Evolutionary conservation across 2,113 vertebrate species (phyloP), one percentile per base, ranked within the genome.

Genomic region (Myotis lucifugus): DNA sequence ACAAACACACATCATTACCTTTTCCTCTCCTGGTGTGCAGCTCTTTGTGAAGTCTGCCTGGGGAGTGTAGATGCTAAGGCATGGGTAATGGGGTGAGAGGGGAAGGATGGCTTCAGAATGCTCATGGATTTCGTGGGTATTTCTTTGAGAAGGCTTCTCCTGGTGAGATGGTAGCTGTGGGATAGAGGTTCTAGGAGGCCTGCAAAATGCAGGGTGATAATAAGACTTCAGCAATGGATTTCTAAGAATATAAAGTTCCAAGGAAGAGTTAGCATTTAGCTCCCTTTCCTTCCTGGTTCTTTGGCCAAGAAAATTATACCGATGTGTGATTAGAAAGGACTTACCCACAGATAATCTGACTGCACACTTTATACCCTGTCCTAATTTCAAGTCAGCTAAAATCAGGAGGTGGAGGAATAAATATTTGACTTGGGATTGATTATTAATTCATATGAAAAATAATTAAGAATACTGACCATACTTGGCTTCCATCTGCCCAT

Each of bases 1-100:
- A 92, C 76, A 96, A 96, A 96, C 10, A 92, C 56, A 87, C 59
- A 52, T 95, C 93, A 88, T 97, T 97, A 97, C 76, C 84, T 98
- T 96, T 93, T n/a, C 3, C 59, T 93, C 46, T 85, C 61, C 66
- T 64, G 64, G 8, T 90, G 42, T 59, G 34, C 50, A 95, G 73
- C 32, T 64, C 52, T 95, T 76, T 93, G 32, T 95, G 91, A 96
- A 94, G 96, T 61, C 56, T 96, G 91, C 91, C 93, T n/a, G 54
- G 66, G 61, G 66, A 76, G 6, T 9, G 10, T 1, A 12, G 27
- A 74, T 34, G 9, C 48, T 91, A 37, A 79, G 42, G 59, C 29
- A 46, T 48, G 61, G 90, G 93, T 90, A 97, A 85, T 2, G 14
- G 52, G 34, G 83, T 77, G 34, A 64, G 81, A 88, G 18, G 87